Percentiles rank a stretch among this genome's conserved stretches.
These are phyloP conservation scores for Geococcyx californianus DNA, from an alignment of 2,113 vertebrate genomes.

Conservation along the genomic window DNA sequence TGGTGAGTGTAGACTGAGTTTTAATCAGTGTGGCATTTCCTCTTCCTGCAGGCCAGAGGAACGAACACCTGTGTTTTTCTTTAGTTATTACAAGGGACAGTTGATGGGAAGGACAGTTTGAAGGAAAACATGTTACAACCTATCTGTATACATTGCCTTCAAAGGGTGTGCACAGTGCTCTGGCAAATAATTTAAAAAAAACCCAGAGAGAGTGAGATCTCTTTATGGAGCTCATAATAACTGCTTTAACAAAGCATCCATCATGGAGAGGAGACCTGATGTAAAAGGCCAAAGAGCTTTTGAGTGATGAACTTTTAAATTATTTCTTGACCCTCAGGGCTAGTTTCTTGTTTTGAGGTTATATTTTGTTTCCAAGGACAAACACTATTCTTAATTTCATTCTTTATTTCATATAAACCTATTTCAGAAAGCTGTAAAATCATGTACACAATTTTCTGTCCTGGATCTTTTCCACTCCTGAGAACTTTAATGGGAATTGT, in stretches of 20 bases:
- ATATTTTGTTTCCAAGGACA: neutral
- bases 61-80: constrained; percentile 72
- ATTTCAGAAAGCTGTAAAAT: neutral
- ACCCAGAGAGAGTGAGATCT: neutral
- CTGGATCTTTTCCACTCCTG: neutral
- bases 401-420: neutral
- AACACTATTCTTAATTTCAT: neutral
- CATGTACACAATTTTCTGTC: fast-evolving
- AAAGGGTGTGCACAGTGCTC: neutral
- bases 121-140: neutral
- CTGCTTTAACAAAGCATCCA: neutral
- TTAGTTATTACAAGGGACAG: constrained; percentile 1
- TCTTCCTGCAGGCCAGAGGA: constrained; percentile 46
- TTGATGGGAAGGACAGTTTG: neutral
- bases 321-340: neutral
- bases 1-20: neutral
- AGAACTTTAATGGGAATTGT: neutral
- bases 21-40: constrained; percentile 74
- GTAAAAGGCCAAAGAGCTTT: neutral
- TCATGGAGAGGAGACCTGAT: neutral
- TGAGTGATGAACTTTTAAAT: neutral
- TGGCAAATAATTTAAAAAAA: neutral
- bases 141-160: constrained; percentile 6
- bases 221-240: neutral
- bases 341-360: neutral